Conservation (phyloP, 2,888 invertebrate genomes). For the Willowsia nigromaculata region DNA sequence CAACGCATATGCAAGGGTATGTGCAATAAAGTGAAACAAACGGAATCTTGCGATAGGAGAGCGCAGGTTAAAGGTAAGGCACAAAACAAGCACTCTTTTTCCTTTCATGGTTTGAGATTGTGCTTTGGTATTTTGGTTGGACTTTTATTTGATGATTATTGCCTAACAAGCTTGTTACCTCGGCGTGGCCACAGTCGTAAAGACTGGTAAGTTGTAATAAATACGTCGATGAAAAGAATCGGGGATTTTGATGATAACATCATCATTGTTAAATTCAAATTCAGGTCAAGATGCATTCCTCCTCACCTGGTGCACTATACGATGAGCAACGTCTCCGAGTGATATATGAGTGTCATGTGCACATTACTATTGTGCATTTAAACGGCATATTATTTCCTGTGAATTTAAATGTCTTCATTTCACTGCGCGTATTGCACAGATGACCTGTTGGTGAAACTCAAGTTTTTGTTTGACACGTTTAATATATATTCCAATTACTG, state of each 20-base stretch:
- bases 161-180: slow-evolving; percentile 71
- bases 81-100: slow-evolving; percentile 15
- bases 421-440: not conserved
- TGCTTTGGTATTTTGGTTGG: not conserved
- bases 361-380: not conserved
- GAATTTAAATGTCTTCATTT: slow-evolving; percentile 25
- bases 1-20: not conserved
- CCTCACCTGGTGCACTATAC: not conserved
- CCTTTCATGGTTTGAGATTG: not conserved
- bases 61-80: slow-evolving; percentile 44
- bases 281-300: slow-evolving; percentile 42
- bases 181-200: slow-evolving; percentile 71
- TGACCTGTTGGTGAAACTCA: not conserved
- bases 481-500: not conserved
- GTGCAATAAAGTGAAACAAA: not conserved
- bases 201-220: slow-evolving; percentile 46
- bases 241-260: slow-evolving; percentile 31
- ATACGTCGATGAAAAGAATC: slow-evolving; percentile 45
- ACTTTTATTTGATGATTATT: slow-evolving; percentile 71
- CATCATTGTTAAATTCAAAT: slow-evolving; percentile 42
- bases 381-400: not conserved
- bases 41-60: not conserved
- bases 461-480: not conserved
- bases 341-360: slow-evolving; percentile 16
- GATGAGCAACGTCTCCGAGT: not conserved